These are phyloP conservation scores for Leptura quadrifasciata DNA, from an alignment of 2,888 invertebrate genomes.

Conservation along the genomic window DNA sequence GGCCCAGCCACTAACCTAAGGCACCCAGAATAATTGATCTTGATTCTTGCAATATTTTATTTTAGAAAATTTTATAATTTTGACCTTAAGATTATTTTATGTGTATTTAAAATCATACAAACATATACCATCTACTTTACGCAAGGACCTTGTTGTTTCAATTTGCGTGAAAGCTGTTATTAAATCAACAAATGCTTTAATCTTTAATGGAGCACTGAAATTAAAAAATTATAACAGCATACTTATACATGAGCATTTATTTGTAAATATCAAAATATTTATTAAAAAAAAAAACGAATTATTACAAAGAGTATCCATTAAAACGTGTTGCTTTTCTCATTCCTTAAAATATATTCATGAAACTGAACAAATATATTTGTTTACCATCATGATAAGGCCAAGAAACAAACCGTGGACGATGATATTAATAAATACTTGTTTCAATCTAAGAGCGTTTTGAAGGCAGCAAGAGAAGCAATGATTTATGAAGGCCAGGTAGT, in stretches of 20 bases:
- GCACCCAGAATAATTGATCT: no score
- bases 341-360: constrained; percentile 20
- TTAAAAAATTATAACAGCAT: no score
- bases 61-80: no score
- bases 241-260: not conserved
- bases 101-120: no score
- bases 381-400: constrained; percentile 9
- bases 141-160: no score
- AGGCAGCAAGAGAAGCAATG: constrained; percentile 59
- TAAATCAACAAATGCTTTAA: no score
- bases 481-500: constrained; percentile 69
- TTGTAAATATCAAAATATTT: not conserved
- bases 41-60: no score
- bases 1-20: no score
- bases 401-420: constrained; percentile 46
- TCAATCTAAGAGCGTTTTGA: constrained; percentile 52
- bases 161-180: no score
- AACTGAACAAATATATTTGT: constrained; percentile 13
- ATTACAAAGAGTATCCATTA: not conserved
- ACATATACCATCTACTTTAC: no score
- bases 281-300: not conserved
- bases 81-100: no score
- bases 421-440: constrained; percentile 63
- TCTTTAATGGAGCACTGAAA: no score
- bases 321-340: not conserved